These are phyloP conservation scores for Oryzias dopingdopingensis DNA, from an alignment of 2,797 vertebrate species.

Conservation along the genomic window DNA sequence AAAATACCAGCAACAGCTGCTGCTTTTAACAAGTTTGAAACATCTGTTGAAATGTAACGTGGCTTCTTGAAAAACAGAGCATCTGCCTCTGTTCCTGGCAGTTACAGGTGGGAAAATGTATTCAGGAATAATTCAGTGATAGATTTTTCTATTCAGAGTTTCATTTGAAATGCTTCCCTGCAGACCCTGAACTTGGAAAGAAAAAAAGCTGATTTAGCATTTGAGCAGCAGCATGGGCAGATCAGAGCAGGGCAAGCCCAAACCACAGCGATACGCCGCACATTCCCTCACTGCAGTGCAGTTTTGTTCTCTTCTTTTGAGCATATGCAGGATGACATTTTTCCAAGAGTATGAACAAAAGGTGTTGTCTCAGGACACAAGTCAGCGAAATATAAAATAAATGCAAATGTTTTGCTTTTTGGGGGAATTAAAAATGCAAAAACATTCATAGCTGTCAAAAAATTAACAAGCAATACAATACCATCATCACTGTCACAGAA, in stretches of 20 bases:
- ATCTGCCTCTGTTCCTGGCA: slow-evolving; percentile 27
- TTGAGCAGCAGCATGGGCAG: slow-evolving; percentile 60
- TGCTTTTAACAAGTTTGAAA: slow-evolving; percentile 20
- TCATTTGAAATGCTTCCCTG: slow-evolving; percentile 40
- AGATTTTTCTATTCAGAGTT: slow-evolving; percentile 38
- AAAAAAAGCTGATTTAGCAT: slow-evolving; percentile 57
- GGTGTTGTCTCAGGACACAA: no score
- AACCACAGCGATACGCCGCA: slow-evolving; percentile 39
- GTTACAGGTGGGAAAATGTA: slow-evolving; percentile 20
- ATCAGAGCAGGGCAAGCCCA: slow-evolving; percentile 33
- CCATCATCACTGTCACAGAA: no score
- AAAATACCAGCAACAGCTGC: slow-evolving; percentile 11
- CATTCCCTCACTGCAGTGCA: slow-evolving; percentile 12
- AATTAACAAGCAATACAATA: no score
- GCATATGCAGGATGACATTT: slow-evolving; percentile 16
- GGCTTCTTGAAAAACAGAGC: slow-evolving; percentile 15
- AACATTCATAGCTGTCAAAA: no score
- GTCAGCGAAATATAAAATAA: no score
- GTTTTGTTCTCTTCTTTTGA: slow-evolving; percentile 9
- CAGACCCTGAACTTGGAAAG: slow-evolving; percentile 46
- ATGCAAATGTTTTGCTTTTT: no score
- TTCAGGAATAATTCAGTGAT: slow-evolving; percentile 30
- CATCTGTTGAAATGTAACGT: slow-evolving; percentile 27
- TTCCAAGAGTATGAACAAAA: not conserved
- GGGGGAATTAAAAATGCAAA: no score